Conservation (phyloP, 2,888 invertebrate genomes). For the Gonocerus acuteangulatus region DNA sequence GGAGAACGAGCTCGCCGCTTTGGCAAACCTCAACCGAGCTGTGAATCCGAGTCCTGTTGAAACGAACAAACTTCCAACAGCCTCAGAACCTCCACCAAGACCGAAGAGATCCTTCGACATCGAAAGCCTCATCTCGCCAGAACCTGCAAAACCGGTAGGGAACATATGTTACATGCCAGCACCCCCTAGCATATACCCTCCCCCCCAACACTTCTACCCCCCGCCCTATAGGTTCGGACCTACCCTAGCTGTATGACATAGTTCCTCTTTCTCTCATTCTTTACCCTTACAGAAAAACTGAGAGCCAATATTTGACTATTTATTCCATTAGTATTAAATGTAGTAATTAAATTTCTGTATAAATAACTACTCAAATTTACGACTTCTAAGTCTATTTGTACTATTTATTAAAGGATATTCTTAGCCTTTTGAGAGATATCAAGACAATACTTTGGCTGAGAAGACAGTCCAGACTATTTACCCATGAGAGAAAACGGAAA, state of each 20-base stretch:
- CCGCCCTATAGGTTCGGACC: conserved; percentile 34
- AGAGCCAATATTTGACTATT: background rate
- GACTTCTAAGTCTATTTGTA: background rate
- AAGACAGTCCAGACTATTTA: too few relatives aligned
- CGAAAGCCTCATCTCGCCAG: conserved; percentile 43
- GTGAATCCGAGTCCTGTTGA: conserved; percentile 23
- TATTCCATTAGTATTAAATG: background rate
- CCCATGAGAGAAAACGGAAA: too few relatives aligned
- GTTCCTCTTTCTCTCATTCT: background rate
- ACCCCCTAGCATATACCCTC: conserved; percentile 23
- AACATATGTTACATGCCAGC: conserved; percentile 6
- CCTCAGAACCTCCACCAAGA: conserved; percentile 32
- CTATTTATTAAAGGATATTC: background rate
- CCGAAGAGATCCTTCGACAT: conserved; percentile 39
- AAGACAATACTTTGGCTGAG: too few relatives aligned
- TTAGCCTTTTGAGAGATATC: too few relatives aligned
- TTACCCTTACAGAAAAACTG: background rate
- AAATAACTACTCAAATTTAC: background rate
- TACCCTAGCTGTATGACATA: conserved; percentile 32
- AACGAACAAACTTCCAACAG: conserved; percentile 20
- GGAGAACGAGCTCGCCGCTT: conserved; percentile 32
- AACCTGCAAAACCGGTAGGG: conserved; percentile 28
- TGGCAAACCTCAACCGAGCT: conserved; percentile 29
- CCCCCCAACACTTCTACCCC: conserved; percentile 26
- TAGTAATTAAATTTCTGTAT: background rate